Base-by-base conservation (phyloP, 2,888 invertebrate species). In the Dicyrtomina minuta region DNA sequence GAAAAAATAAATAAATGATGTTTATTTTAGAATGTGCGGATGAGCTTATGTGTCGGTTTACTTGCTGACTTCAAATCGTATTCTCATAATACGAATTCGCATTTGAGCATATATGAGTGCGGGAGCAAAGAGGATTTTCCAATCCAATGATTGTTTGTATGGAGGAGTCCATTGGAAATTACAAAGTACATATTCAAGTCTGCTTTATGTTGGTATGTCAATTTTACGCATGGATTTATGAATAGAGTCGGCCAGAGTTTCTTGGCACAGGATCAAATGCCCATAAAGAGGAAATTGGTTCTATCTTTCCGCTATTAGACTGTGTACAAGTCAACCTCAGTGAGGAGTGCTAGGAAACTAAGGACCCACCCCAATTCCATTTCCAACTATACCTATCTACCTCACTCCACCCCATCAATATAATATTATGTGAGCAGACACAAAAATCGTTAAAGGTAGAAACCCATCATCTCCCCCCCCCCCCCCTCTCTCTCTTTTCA, bases 231-330 rank as follows among this genome's bases (percentile, higher is more conserved):
- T 39, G 51, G 51, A 64, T 51, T 51, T 64, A 27, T 64, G 51
- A 33, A 64, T 64, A 51, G 64, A 39, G 33, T 17, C 39, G 51
- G 12, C 24, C 39, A 51, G 33, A 17, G 12, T 51, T 26, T 53
- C 39, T 64, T 64, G 64, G 53, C 64, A 64, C 33, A 20, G 13
- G 53, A 64, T 64, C 64, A 64, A 64, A 64, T 64, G 27, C 13
- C 51, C 64, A 51, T 64, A 53, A 64, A 62, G 24, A 51, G 51
- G 51, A 64, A 64, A 64, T 64, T 64, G 51, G 64, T 64, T 39
- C 20, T 49, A 53, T 64, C 64, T 51, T 64, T 33, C 20, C 33
- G 17, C 53, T 51, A 64, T 64, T 64, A 64, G 58, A 58, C 4
- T 46, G 15, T 33, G 33, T 33, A 8, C 33, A 33, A 33, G 33